phyloP scores from a whole-genome alignment of 2,888 invertebrate species.

The Synanthedon andrenaeformis region DNA sequence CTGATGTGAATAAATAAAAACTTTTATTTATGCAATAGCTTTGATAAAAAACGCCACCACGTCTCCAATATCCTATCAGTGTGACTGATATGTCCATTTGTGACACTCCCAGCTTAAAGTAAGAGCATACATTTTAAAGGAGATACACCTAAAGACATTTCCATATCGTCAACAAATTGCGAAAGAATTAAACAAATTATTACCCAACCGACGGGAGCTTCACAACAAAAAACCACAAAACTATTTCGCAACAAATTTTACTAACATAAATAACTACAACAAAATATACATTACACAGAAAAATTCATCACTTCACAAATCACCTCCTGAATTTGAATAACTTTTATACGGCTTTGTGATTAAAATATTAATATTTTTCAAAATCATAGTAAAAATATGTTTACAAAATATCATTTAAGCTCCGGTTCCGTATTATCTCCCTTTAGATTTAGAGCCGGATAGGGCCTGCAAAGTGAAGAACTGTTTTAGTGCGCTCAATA shows the following conservation, averaged over 20 bases:
- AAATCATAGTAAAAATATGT: background rate
- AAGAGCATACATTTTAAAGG: background rate
- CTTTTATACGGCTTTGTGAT: background rate
- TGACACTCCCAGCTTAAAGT: too few species aligned
- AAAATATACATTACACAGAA: conserved; percentile 40
- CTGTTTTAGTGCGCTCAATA: conserved; percentile 63
- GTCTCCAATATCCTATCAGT: too few species aligned
- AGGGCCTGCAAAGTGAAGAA: conserved; percentile 65
- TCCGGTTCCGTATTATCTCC: conserved; percentile 30
- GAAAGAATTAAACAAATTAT: background rate
- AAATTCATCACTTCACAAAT: conserved; percentile 13
- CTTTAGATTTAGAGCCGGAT: conserved; percentile 61
- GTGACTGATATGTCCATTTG: too few species aligned
- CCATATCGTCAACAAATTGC: background rate
- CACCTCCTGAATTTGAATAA: background rate
- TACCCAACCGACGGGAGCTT: background rate
- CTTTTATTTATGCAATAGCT: too few species aligned
- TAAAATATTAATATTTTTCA: background rate
- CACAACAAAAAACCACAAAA: background rate
- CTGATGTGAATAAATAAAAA: too few species aligned
- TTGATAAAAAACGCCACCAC: too few species aligned
- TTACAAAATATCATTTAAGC: background rate
- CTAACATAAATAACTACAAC: conserved; percentile 53
- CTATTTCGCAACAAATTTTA: conserved; percentile 41
- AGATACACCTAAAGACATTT: background rate